phyloP scores from a whole-genome alignment of 2,888 invertebrate genomes.

The Drosophila villosipedis region DNA sequence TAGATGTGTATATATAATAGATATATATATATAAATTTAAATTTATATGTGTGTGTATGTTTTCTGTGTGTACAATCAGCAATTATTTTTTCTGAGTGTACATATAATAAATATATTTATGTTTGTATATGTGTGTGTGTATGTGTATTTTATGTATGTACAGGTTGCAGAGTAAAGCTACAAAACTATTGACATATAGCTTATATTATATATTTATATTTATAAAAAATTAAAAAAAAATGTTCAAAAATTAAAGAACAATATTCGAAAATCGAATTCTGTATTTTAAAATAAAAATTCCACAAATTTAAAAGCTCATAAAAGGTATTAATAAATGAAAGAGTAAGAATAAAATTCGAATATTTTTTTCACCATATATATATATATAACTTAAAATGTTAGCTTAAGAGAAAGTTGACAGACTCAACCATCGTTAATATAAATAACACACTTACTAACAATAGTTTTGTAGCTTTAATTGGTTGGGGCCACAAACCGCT shows the following conservation, averaged over 20 bases:
- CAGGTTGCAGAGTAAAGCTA: slow-evolving; percentile 33
- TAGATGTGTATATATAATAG: not conserved
- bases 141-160: slow-evolving; percentile 47
- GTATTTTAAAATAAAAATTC: not conserved
- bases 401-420: not conserved
- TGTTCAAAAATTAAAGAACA: not conserved
- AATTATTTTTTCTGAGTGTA: not conserved
- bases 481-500: slow-evolving; percentile 17
- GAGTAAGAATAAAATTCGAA: not conserved
- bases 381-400: not conserved
- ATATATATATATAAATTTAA: not conserved
- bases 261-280: not conserved
- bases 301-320: not conserved
- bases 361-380: not conserved
- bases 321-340: not conserved
- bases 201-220: not conserved
- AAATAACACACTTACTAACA: not conserved
- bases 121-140: slow-evolving; percentile 17
- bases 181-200: slow-evolving; percentile 10
- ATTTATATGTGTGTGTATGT: slow-evolving; percentile 9
- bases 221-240: not conserved
- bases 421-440: not conserved
- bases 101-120: not conserved
- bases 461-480: slow-evolving; percentile 26
- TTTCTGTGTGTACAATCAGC: not conserved